Evolutionary conservation across 2,797 vertebrate genomes (phyloP).

Genomic region (Syndactyla subalaris): DNA sequence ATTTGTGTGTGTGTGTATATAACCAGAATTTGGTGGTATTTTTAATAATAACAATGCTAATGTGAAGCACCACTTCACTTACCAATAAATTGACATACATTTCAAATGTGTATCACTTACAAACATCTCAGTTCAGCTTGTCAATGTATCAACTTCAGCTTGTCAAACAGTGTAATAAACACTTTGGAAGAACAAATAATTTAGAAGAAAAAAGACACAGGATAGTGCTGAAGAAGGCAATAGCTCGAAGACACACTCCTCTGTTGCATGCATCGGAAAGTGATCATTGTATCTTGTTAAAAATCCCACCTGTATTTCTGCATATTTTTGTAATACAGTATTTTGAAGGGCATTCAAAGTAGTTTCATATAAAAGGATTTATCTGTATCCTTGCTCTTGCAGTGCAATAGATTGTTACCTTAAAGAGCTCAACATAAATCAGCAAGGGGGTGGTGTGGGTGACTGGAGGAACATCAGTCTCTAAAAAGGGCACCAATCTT

Average conservation of each 20-base stretch:
- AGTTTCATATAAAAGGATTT: neutral
- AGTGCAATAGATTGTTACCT: neutral
- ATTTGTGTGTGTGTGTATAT: rapidly evolving
- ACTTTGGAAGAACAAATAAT: neutral
- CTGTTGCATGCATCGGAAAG: neutral
- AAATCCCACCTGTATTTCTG: neutral
- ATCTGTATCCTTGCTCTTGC: neutral
- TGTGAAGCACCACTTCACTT: neutral
- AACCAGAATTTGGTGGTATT: neutral
- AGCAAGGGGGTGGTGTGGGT: neutral
- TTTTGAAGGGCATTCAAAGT: neutral
- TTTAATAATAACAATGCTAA: neutral
- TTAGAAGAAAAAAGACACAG: neutral
- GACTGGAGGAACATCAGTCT: neutral
- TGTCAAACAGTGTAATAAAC: neutral
- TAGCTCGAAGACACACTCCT: neutral
- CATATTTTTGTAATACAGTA: neutral
- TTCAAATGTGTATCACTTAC: neutral
- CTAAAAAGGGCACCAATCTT: neutral
- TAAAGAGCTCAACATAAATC: neutral
- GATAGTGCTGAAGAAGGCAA: neutral
- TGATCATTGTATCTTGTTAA: neutral
- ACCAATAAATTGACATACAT: neutral
- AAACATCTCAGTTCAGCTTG: neutral
- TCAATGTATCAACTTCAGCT: neutral